Evolutionary conservation across 2,888 invertebrate species (phyloP).

Genomic region (Ashinkailepas kermadecensis): DNA sequence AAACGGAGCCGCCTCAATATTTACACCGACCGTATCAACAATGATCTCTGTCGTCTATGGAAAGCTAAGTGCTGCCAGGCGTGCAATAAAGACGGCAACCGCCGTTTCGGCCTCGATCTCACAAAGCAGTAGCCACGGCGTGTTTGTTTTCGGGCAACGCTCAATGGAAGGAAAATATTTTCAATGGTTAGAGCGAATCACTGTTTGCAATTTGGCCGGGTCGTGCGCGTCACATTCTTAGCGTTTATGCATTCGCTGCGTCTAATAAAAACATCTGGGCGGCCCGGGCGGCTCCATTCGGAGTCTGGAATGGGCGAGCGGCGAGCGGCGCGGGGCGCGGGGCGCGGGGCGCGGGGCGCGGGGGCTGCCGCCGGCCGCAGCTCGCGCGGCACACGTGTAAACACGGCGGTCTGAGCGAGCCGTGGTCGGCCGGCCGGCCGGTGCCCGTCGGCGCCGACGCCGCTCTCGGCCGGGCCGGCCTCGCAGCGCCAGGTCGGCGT

Average conservation of each 20-base stretch:
- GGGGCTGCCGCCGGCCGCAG: too few species aligned
- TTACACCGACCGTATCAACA: background rate
- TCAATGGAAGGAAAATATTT: slow-evolving; percentile 20
- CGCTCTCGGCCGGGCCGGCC: background rate
- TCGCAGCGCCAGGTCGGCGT: background rate
- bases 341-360: background rate
- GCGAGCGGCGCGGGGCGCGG: background rate
- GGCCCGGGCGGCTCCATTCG: background rate
- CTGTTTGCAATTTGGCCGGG: slow-evolving; percentile 18
- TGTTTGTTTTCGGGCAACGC: slow-evolving; percentile 10
- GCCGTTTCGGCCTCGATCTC: background rate
- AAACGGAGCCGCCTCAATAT: slow-evolving; percentile 14
- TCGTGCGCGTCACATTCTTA: slow-evolving; percentile 9
- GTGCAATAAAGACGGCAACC: background rate
- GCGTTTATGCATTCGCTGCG: background rate
- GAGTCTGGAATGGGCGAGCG: background rate
- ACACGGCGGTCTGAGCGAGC: too few species aligned
- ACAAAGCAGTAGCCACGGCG: background rate
- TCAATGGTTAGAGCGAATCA: slow-evolving; percentile 19
- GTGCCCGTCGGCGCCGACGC: too few species aligned
- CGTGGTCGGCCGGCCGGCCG: too few species aligned
- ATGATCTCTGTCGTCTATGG: slow-evolving; percentile 15
- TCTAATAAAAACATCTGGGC: slow-evolving; percentile 15
- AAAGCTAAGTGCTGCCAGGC: slow-evolving; percentile 19
- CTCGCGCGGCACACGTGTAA: too few species aligned